Conservation (phyloP, 2,797 vertebrate species). For the Bucorvus abyssinicus region DNA sequence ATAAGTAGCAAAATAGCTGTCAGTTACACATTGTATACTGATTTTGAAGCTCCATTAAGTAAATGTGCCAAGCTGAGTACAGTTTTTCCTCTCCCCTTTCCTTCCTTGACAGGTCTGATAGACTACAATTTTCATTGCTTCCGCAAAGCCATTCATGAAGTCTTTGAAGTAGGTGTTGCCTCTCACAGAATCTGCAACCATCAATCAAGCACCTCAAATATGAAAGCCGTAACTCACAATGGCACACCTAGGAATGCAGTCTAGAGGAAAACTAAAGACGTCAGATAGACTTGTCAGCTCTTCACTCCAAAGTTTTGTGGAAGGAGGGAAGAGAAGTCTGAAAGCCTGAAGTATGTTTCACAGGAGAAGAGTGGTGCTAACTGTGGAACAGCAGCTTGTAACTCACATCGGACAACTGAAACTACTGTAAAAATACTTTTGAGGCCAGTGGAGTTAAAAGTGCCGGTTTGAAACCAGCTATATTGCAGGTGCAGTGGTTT, state of each 20-base stretch:
- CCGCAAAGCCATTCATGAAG: constrained; percentile 98
- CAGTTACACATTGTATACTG: not conserved
- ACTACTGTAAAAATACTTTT: constrained; percentile 60
- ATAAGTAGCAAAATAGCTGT: not conserved
- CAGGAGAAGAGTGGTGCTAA: constrained; percentile 46
- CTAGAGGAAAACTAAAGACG: constrained; percentile 72
- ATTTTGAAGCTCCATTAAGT: not conserved
- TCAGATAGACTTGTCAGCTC: constrained; percentile 55
- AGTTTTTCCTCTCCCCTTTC: not conserved
- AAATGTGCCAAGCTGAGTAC: not conserved
- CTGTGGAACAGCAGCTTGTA: constrained; percentile 59
- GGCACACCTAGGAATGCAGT: constrained; percentile 92
- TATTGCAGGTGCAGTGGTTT: constrained; percentile 44
- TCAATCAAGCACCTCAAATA: constrained; percentile 83
- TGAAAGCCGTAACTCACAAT: constrained; percentile 92
- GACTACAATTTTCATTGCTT: constrained; percentile 99
- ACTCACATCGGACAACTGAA: constrained; percentile 55
- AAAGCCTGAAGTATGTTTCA: constrained; percentile 55
- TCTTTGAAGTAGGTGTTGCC: constrained; percentile 95
- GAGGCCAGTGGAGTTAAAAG: constrained; percentile 58
- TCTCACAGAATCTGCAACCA: constrained; percentile 84
- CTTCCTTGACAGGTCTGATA: constrained; percentile 88
- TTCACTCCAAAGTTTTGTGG: constrained; percentile 66
- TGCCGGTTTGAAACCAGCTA: constrained; percentile 13
- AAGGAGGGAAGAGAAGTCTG: constrained; percentile 57